Evolutionary conservation across 2,888 invertebrate species (phyloP).

Genomic region (Melinaea marsaeus): DNA sequence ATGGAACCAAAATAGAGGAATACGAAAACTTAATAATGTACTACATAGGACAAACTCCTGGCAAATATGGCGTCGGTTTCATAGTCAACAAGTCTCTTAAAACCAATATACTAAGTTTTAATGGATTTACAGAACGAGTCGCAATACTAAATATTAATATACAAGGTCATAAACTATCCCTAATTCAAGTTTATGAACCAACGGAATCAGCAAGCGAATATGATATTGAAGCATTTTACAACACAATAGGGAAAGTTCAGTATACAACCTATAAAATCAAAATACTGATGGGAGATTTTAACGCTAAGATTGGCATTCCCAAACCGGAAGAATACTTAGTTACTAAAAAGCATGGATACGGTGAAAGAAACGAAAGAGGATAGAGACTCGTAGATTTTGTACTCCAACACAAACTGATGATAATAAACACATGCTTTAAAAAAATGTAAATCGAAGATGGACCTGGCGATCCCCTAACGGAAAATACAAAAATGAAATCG

Average conservation of each 20-base stretch:
- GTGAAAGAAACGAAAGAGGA: conserved; percentile 33
- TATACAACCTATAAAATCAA: conserved; percentile 18
- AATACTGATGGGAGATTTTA: conserved; percentile 27
- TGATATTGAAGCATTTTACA: conserved; percentile 28
- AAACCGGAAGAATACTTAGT: too few relatives aligned
- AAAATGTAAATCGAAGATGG: conserved; percentile 27
- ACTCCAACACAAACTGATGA: conserved; percentile 30
- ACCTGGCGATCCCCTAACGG: conserved; percentile 32
- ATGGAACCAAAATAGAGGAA: too few relatives aligned
- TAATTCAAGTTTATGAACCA: conserved; percentile 34
- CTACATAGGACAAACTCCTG: conserved; percentile 23
- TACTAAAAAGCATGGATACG: too few relatives aligned
- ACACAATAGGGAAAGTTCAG: conserved; percentile 19
- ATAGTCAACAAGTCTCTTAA: conserved; percentile 29
- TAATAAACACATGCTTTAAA: conserved; percentile 32
- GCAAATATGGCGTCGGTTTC: conserved; percentile 35
- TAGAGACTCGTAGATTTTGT: conserved; percentile 34
- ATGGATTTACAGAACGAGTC: conserved; percentile 33
- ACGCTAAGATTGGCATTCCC: conserved; percentile 14
- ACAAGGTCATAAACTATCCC: conserved; percentile 9
- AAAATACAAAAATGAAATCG: conserved; percentile 20
- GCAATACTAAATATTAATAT: conserved; percentile 30
- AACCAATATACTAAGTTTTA: conserved; percentile 27
- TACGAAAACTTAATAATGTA: conserved; percentile 29
- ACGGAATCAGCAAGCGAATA: conserved; percentile 27